Percentiles rank a stretch among this genome's conserved stretches.
phyloP scores from a whole-genome alignment of 2,113 vertebrate species.

The Cyphomyrus plagiostoma region DNA sequence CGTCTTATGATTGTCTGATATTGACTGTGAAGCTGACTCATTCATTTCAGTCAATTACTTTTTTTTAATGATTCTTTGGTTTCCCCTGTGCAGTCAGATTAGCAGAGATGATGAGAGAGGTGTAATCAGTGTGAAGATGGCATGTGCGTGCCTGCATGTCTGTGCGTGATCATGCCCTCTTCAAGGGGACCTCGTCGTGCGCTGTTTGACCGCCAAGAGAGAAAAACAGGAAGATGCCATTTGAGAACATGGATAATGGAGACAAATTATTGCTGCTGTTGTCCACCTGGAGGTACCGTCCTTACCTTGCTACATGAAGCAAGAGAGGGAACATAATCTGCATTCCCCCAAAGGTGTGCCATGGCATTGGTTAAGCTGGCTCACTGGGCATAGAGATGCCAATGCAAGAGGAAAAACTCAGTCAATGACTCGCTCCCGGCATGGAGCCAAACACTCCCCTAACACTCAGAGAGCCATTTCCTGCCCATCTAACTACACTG shows the following conservation, averaged over 20 bases:
- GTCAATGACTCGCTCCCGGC: not conserved
- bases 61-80: not conserved
- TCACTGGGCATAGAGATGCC: not conserved
- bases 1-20: not conserved
- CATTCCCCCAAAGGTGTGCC: constrained; percentile 26
- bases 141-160: not conserved
- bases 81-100: constrained; percentile 1
- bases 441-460: not conserved
- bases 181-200: not conserved
- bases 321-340: constrained; percentile 13
- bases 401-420: not conserved
- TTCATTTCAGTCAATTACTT: constrained; percentile 15
- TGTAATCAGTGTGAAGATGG: not conserved
- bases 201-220: not conserved
- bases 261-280: constrained; percentile 20
- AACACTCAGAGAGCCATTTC: not conserved
- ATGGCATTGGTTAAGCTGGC: constrained; percentile 28
- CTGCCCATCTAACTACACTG: not conserved
- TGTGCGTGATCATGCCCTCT: not conserved
- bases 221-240: not conserved
- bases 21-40: not conserved
- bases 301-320: constrained; percentile 15
- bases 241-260: constrained; percentile 16
- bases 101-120: not conserved
- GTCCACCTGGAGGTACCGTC: constrained; percentile 17